Evolutionary conservation across 2,797 vertebrate species (phyloP).

Genomic region (Sandelia bainsii): DNA sequence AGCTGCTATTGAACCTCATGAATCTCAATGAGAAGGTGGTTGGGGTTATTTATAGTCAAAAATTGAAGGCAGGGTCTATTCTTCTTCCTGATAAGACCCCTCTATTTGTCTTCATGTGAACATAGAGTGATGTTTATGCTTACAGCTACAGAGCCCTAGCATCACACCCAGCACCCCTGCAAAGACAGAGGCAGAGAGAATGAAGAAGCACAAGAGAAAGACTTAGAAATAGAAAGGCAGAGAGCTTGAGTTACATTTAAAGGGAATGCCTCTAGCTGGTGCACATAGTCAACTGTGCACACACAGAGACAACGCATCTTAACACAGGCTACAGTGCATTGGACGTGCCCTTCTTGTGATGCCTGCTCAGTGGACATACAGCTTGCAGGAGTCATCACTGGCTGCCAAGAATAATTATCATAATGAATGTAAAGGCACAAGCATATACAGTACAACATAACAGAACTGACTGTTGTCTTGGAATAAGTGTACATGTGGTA

Average conservation of each 20-base stretch:
- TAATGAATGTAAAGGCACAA: conserved; percentile 73
- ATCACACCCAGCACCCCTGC: conserved; percentile 37
- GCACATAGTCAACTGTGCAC: conserved; percentile 3
- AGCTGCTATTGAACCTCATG: conserved; percentile 61
- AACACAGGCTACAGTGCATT: conserved; percentile 41
- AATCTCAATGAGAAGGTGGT: conserved; percentile 70
- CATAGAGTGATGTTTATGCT: conserved; percentile 72
- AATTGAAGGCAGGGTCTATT: conserved; percentile 66
- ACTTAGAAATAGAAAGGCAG: conserved; percentile 36
- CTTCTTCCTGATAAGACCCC: conserved; percentile 62
- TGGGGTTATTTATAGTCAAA: conserved; percentile 65
- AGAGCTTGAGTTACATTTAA: conserved; percentile 53
- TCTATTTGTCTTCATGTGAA: conserved; percentile 64
- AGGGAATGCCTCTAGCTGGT: conserved; percentile 48
- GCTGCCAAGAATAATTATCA: conserved; percentile 74
- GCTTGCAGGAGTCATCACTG: conserved; percentile 67
- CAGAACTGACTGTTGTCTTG: conserved; percentile 41
- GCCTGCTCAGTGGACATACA: conserved; percentile 66
- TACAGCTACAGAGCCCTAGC: conserved; percentile 54
- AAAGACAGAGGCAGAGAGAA: conserved; percentile 41
- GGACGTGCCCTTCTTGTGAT: conserved; percentile 58
- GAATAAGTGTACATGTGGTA: too few relatives aligned
- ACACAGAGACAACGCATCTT: conserved; percentile 18
- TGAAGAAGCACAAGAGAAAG: conserved; percentile 25
- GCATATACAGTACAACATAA: conserved; percentile 21